Conservation (phyloP, 1,140 invertebrate species). For the Rhizoglyphus robini region DNA sequence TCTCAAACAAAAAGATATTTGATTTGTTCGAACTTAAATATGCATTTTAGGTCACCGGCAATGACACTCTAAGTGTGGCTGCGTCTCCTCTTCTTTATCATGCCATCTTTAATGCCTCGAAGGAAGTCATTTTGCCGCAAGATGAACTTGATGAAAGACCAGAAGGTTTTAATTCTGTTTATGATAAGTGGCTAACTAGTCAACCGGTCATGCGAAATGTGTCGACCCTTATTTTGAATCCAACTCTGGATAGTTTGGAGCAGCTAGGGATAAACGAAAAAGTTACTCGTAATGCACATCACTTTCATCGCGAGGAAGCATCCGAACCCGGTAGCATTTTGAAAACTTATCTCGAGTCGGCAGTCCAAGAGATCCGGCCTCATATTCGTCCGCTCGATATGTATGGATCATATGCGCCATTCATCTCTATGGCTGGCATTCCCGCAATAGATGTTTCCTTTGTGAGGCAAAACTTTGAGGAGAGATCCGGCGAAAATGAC, state of each 20-base stretch:
- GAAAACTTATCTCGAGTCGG: constrained; percentile 23
- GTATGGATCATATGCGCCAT: constrained; percentile 28
- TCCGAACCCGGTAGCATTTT: constrained; percentile 21
- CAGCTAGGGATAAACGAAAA: not conserved
- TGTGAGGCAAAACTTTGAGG: not conserved
- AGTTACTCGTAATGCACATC: not conserved
- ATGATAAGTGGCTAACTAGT: constrained; percentile 19
- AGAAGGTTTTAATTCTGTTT: constrained; percentile 13
- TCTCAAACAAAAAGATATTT: no score
- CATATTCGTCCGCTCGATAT: constrained; percentile 27
- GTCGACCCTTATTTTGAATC: not conserved
- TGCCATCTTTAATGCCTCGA: constrained; percentile 29
- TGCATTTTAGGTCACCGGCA: constrained; percentile 23
- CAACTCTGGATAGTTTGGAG: not conserved
- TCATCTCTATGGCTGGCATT: constrained; percentile 29
- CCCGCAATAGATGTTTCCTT: constrained; percentile 29
- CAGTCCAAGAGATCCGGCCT: constrained; percentile 24
- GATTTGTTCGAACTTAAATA: no score
- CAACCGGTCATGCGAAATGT: constrained; percentile 18
- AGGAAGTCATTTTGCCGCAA: constrained; percentile 24
- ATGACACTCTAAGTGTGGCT: constrained; percentile 26
- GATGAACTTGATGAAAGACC: not conserved
- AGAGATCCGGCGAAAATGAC: not conserved
- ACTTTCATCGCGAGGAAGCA: constrained; percentile 11
- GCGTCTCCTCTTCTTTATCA: constrained; percentile 31